These are phyloP conservation scores for Zaprionus ornatus DNA, from an alignment of 1,140 invertebrate genomes.

Conservation along the genomic window DNA sequence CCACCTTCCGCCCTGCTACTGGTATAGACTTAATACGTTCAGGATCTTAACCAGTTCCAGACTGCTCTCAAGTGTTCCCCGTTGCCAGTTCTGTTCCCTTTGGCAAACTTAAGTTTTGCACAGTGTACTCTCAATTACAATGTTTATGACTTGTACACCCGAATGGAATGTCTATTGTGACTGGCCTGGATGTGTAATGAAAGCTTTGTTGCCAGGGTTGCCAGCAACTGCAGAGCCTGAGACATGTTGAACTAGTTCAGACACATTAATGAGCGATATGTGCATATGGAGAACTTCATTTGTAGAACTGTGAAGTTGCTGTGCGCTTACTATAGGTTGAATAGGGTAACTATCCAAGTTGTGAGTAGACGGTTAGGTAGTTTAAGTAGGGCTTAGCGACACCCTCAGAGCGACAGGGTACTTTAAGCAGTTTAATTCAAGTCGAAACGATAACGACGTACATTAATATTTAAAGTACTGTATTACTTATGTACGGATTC, in stretches of 20 bases:
- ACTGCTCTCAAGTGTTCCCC: constrained; percentile 11
- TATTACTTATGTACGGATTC: too few relatives aligned
- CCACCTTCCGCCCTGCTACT: background rate
- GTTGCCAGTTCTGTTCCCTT: background rate
- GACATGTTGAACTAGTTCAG: background rate
- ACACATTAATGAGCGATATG: background rate
- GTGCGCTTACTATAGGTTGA: too few relatives aligned
- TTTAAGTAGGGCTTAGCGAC: too few relatives aligned
- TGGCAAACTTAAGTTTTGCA: constrained; percentile 10
- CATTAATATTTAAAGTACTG: too few relatives aligned
- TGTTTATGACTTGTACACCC: constrained; percentile 39
- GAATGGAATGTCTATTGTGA: constrained; percentile 26
- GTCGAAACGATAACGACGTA: too few relatives aligned
- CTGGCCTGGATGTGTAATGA: constrained; percentile 14
- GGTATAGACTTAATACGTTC: constrained; percentile 15
- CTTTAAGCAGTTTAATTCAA: too few relatives aligned
- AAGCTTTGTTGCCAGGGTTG: background rate
- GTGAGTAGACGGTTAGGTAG: too few relatives aligned
- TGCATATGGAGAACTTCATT: background rate
- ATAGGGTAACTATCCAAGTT: too few relatives aligned
- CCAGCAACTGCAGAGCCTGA: background rate
- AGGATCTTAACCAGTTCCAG: constrained; percentile 19
- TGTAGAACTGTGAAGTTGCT: background rate
- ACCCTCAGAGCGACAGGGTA: too few relatives aligned
- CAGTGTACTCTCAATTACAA: constrained; percentile 42